Evolutionary conservation across 2,888 invertebrate genomes (phyloP).

Genomic region (Eremobia ochroleuca): DNA sequence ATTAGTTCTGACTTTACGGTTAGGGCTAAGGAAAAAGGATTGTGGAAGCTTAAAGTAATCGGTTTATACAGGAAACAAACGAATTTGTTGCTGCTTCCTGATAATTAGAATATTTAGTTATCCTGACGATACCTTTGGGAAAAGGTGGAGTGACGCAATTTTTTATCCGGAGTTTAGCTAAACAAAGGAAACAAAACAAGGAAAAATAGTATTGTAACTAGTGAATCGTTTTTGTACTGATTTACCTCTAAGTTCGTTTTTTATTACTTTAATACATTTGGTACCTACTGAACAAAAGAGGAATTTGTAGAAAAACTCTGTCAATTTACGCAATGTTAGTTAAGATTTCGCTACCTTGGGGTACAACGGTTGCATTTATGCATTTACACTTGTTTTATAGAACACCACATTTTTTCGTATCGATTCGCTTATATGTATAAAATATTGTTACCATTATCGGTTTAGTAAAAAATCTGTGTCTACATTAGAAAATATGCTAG

Average conservation of each 20-base stretch:
- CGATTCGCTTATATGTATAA: not conserved
- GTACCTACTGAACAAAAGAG: slow-evolving; percentile 15
- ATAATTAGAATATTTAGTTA: slow-evolving; percentile 12
- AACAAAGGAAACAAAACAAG: slow-evolving; percentile 6
- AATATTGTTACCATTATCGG: slow-evolving; percentile 33
- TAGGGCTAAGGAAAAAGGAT: slow-evolving; percentile 42
- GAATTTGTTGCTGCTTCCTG: slow-evolving; percentile 4
- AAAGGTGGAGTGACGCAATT: not conserved
- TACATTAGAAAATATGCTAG: not conserved
- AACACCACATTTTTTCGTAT: slow-evolving; percentile 16
- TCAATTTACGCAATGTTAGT: slow-evolving; percentile 38
- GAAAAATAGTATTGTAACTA: not conserved
- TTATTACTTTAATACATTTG: slow-evolving; percentile 6
- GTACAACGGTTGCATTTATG: no score
- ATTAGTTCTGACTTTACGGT: slow-evolving; percentile 51
- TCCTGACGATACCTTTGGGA: not conserved
- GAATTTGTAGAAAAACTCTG: not conserved
- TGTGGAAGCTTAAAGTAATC: slow-evolving; percentile 35
- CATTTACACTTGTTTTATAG: slow-evolving; percentile 23
- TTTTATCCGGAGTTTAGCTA: not conserved
- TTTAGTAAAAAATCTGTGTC: not conserved
- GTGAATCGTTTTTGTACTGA: not conserved
- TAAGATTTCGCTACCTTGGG: no score
- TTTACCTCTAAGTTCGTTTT: not conserved
- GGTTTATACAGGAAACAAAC: slow-evolving; percentile 41